These are phyloP conservation scores for Arctopsyche grandis DNA, from an alignment of 1,140 invertebrate species.

Conservation along the genomic window DNA sequence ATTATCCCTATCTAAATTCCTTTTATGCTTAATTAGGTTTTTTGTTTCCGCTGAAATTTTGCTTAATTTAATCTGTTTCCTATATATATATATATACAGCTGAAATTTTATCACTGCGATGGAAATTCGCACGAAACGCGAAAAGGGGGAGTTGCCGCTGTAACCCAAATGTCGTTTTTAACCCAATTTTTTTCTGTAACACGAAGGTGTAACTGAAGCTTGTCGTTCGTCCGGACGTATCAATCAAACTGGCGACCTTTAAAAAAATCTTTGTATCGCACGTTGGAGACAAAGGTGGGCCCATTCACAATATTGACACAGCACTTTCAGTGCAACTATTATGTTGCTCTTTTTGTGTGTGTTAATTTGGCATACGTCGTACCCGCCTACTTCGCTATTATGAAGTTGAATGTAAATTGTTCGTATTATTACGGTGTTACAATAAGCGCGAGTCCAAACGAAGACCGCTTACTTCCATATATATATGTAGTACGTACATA, in stretches of 20 bases:
- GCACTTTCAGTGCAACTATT: neutral
- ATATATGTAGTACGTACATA: no score
- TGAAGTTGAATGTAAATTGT: neutral
- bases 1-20: no score
- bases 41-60: no score
- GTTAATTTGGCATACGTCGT: neutral
- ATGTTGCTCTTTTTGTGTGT: neutral
- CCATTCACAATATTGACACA: conserved; percentile 1
- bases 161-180: neutral
- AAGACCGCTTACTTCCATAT: no score
- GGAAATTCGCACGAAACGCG: neutral
- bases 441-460: no score
- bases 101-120: neutral
- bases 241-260: neutral
- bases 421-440: no score
- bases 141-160: neutral
- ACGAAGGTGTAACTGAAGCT: neutral
- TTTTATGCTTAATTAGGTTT: no score
- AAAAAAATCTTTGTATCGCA: neutral
- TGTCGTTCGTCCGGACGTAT: neutral
- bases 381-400: conserved; percentile 4
- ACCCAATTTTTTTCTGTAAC: neutral
- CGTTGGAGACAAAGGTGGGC: neutral
- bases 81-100: no score
- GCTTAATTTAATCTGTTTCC: no score